phyloP scores from a whole-genome alignment of 2,888 invertebrate species.

The Trichacis sp. region DNA sequence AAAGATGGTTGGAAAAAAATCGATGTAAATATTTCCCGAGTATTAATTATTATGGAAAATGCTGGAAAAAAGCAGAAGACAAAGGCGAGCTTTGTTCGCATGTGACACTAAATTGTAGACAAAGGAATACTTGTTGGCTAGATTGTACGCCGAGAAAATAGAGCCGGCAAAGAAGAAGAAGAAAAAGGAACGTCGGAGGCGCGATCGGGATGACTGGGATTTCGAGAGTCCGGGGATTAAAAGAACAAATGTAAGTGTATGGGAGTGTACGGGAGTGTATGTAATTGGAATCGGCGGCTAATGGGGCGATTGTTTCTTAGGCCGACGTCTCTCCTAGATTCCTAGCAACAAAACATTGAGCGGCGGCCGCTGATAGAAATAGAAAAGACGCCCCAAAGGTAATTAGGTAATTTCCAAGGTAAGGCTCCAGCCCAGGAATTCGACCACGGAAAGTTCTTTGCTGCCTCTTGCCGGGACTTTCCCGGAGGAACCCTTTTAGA shows the following conservation, averaged over 20 bases:
- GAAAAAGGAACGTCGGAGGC: background rate
- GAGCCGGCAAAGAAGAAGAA: background rate
- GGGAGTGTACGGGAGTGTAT: constrained; percentile 23
- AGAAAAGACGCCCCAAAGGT: constrained; percentile 40
- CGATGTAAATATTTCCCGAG: too few relatives aligned
- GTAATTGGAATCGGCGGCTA: constrained; percentile 62
- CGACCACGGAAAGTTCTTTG: background rate
- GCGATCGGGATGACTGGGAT: background rate
- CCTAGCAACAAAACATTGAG: constrained; percentile 53
- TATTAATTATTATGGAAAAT: too few relatives aligned
- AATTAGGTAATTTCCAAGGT: constrained; percentile 52
- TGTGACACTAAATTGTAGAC: too few relatives aligned
- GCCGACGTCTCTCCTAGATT: constrained; percentile 51
- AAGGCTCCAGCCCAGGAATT: constrained; percentile 31
- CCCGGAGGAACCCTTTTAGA: too few relatives aligned
- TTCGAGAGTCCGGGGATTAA: background rate
- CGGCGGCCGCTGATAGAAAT: constrained; percentile 30
- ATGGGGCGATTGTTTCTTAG: constrained; percentile 61
- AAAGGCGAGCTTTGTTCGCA: too few relatives aligned
- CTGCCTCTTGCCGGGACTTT: too few relatives aligned
- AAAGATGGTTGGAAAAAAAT: too few relatives aligned
- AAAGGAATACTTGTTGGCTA: too few relatives aligned
- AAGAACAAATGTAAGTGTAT: constrained; percentile 10
- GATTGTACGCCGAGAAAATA: too few relatives aligned
- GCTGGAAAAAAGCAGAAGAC: too few relatives aligned